These are phyloP conservation scores for Drosophila parvula DNA, from an alignment of 1,140 invertebrate genomes.

Conservation along the genomic window DNA sequence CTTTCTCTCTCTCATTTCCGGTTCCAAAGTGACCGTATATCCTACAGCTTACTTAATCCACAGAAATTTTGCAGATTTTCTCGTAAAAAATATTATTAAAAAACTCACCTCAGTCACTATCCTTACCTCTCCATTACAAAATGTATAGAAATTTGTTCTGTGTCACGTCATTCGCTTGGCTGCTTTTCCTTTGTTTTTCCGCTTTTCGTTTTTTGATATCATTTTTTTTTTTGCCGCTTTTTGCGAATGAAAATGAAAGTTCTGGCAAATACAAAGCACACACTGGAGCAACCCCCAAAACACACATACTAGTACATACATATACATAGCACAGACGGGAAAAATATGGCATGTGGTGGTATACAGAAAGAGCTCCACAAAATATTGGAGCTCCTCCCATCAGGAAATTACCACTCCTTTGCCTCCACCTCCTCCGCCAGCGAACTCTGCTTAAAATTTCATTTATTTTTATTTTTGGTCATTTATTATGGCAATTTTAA, in stretches of 20 bases:
- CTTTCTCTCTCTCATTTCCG: no score
- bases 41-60: no score
- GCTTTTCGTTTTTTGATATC: not conserved
- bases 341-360: constrained; percentile 21
- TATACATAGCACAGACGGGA: constrained; percentile 2
- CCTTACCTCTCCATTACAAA: constrained; percentile 7
- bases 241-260: constrained; percentile 73
- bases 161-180: constrained; percentile 39
- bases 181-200: constrained; percentile 57
- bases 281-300: constrained; percentile 49
- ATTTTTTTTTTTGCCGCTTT: constrained; percentile 28
- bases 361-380: constrained; percentile 45
- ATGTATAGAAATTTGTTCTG: constrained; percentile 30
- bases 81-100: not conserved
- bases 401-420: constrained; percentile 6
- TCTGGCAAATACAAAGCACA: constrained; percentile 41
- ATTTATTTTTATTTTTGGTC: constrained; percentile 29
- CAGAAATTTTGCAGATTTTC: not conserved
- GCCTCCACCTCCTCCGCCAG: not conserved
- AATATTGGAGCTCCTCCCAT: constrained; percentile 63
- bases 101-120: not conserved
- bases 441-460: constrained; percentile 12
- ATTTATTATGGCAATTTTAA: constrained; percentile 56
- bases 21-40: no score
- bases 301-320: constrained; percentile 7